These are phyloP conservation scores for Conus ventricosus DNA, from an alignment of 1,140 invertebrate genomes.

Conservation along the genomic window DNA sequence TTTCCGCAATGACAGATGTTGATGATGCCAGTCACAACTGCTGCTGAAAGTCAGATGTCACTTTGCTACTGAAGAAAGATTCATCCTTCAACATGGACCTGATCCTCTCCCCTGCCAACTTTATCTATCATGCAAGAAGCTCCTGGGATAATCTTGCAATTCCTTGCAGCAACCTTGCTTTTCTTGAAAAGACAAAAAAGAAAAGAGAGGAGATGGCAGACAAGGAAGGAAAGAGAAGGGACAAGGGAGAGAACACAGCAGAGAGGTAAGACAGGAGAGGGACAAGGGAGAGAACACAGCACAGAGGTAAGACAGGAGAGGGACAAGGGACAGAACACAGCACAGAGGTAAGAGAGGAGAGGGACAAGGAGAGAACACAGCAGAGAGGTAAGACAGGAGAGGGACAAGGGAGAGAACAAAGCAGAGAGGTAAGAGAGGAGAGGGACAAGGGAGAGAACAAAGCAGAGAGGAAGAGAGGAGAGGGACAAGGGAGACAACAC, in stretches of 20 bases:
- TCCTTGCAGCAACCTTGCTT: too few relatives aligned
- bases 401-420: background rate
- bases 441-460: background rate
- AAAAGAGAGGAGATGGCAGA: background rate
- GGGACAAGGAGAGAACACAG: background rate
- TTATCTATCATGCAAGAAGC: too few relatives aligned
- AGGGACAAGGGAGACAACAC: background rate
- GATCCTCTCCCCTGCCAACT: too few relatives aligned
- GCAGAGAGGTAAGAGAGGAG: background rate
- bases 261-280: background rate
- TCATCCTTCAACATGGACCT: too few relatives aligned
- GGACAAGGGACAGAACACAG: background rate
- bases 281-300: background rate
- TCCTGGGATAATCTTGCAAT: too few relatives aligned
- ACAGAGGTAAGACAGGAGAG: background rate
- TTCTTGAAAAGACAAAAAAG: too few relatives aligned
- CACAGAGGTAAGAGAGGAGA: background rate
- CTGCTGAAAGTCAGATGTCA: too few relatives aligned
- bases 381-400: background rate
- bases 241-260: background rate
- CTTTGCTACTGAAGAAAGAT: too few relatives aligned
- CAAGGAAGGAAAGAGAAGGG: background rate
- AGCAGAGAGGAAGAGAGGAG: background rate
- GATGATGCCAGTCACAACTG: too few relatives aligned
- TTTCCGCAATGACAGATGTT: too few relatives aligned